phyloP scores from a whole-genome alignment of 2,113 vertebrate species.

The Chaetorhynchus papuensis region DNA sequence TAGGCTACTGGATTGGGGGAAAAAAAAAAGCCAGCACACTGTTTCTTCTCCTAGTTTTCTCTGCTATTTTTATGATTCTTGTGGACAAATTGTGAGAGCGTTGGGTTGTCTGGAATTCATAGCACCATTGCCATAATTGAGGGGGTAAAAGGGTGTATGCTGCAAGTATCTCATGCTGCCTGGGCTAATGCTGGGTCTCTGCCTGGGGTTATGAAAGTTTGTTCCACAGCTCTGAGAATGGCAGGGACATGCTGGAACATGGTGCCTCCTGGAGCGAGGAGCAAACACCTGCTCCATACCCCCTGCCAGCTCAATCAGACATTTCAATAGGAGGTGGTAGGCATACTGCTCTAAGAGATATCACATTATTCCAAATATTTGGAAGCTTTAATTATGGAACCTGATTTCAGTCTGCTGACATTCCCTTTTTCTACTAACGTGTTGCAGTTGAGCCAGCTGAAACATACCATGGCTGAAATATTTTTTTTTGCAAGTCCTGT shows the following conservation, averaged over 20 bases:
- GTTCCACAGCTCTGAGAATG: not conserved
- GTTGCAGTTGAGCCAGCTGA: not conserved
- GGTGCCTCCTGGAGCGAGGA: not conserved
- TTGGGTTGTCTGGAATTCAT: not conserved
- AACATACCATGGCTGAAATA: not conserved
- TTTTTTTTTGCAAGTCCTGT: not conserved
- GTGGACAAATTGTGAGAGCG: not conserved
- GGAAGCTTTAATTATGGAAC: not conserved
- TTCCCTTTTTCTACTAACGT: not conserved
- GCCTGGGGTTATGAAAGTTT: not conserved
- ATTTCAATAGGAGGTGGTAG: not conserved
- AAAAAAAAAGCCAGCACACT: fast-evolving
- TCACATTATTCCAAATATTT: not conserved
- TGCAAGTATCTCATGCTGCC: fast-evolving
- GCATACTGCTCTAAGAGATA: not conserved
- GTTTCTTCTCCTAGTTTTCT: not conserved
- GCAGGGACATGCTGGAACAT: not conserved
- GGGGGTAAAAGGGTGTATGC: not conserved
- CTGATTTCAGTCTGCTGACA: not conserved
- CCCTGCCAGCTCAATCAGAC: not conserved
- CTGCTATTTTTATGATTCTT: not conserved
- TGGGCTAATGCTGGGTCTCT: not conserved
- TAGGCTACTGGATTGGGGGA: not conserved
- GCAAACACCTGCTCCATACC: not conserved
- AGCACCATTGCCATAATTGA: fast-evolving